These are phyloP conservation scores for Schizothorax lantsangensis DNA, from an alignment of 2,797 vertebrate species.

Conservation along the genomic window DNA sequence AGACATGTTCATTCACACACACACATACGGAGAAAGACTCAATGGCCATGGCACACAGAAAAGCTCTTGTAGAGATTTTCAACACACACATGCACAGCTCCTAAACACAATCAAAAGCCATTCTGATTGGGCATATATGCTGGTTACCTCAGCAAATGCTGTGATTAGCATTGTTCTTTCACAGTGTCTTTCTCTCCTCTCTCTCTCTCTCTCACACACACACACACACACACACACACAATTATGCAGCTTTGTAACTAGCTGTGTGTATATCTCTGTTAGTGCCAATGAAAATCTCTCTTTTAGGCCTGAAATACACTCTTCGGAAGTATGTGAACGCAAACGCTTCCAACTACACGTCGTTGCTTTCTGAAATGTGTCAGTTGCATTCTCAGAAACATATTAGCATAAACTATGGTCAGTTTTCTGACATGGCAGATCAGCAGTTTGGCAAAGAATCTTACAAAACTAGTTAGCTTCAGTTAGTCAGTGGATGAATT, in stretches of 20 bases:
- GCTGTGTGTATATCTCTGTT: conserved; percentile 59
- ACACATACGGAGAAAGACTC: conserved; percentile 22
- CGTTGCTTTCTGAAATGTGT: background rate
- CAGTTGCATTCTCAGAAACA: background rate
- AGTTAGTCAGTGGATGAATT: background rate
- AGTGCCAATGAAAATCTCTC: conserved; percentile 61
- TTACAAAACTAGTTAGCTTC: background rate
- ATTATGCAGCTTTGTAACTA: conserved; percentile 70
- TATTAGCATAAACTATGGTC: background rate
- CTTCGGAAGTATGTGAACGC: conserved; percentile 1
- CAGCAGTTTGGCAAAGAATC: background rate
- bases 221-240: conserved; percentile 38
- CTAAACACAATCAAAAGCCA: conserved; percentile 54
- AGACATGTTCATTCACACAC: conserved; percentile 6
- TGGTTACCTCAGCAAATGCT: conserved; percentile 56
- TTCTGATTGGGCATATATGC: conserved; percentile 51
- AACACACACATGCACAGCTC: conserved; percentile 11
- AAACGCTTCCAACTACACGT: background rate
- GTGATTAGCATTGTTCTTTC: conserved; percentile 56
- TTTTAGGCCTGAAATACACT: conserved; percentile 26
- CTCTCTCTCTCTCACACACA: background rate
- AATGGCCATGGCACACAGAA: conserved; percentile 45
- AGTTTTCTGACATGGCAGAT: background rate
- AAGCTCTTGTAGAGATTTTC: conserved; percentile 54
- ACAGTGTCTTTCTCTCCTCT: conserved; percentile 45